Evolutionary conservation across 2,888 invertebrate genomes (phyloP).

Genomic region (Spilosoma lubricipeda): DNA sequence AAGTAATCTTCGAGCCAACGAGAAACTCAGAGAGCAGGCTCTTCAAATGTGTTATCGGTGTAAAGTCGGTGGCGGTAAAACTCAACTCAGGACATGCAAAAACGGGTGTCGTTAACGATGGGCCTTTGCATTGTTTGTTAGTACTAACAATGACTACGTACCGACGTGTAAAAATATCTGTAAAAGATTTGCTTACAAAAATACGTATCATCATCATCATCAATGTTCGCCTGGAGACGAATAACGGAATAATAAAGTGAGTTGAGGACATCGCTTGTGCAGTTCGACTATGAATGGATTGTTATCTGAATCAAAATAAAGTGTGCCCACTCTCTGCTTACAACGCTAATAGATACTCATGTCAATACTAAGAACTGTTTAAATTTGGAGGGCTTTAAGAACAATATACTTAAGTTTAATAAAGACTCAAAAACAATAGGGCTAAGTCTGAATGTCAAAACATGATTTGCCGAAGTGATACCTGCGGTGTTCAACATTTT

Average conservation of each 20-base stretch:
- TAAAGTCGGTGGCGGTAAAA: slow-evolving; percentile 54
- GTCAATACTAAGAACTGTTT: background rate
- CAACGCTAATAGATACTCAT: background rate
- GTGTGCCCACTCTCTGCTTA: background rate
- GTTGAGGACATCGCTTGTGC: background rate
- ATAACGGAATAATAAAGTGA: slow-evolving; percentile 57
- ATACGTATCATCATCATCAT: slow-evolving; percentile 21
- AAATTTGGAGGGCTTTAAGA: background rate
- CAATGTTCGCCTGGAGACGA: slow-evolving; percentile 65
- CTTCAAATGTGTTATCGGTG: slow-evolving; percentile 59
- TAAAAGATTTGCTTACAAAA: too few relatives aligned
- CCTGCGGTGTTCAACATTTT: background rate
- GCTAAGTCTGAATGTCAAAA: too few relatives aligned
- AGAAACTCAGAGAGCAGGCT: slow-evolving; percentile 41
- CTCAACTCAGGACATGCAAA: slow-evolving; percentile 57
- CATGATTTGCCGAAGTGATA: background rate
- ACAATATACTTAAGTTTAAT: background rate
- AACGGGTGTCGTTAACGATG: slow-evolving; percentile 75
- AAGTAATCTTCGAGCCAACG: slow-evolving; percentile 51
- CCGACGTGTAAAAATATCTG: too few relatives aligned
- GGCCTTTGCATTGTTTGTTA: slow-evolving; percentile 81
- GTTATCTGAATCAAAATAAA: background rate
- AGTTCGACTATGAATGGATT: background rate
- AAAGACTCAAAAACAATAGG: background rate
- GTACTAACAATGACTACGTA: slow-evolving; percentile 56